Evolutionary conservation across 2,113 vertebrate species (phyloP).

Genomic region (Oryzias celebensis): DNA sequence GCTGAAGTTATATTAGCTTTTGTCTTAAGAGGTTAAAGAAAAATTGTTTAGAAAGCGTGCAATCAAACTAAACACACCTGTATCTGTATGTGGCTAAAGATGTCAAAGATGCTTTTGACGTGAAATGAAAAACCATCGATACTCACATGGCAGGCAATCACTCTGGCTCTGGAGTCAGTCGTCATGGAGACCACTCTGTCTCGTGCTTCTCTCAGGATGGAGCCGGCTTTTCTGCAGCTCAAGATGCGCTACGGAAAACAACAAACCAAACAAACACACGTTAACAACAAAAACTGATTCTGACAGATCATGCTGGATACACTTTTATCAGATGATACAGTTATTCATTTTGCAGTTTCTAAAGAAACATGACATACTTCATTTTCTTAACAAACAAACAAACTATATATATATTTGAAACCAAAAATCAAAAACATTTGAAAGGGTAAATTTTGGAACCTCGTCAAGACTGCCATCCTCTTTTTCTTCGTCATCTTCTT

Average conservation of each 20-base stretch:
- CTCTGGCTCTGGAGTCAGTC: constrained; percentile 78
- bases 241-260: constrained; percentile 81
- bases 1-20: too few relatives aligned
- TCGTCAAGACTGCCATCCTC: constrained; percentile 81
- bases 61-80: too few relatives aligned
- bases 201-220: constrained; percentile 88
- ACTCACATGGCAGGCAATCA: constrained; percentile 94
- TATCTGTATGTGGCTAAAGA: too few relatives aligned
- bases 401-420: too few relatives aligned
- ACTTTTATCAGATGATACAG: too few relatives aligned
- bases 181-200: constrained; percentile 86
- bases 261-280: not conserved
- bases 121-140: not conserved
- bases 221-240: constrained; percentile 86
- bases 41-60: too few relatives aligned
- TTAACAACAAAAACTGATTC: too few relatives aligned
- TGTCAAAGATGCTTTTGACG: too few relatives aligned
- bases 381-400: too few relatives aligned
- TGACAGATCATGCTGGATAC: not conserved
- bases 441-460: constrained; percentile 63
- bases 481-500: constrained; percentile 61
- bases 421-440: not conserved
- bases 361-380: too few relatives aligned
- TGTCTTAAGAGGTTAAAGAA: too few relatives aligned
- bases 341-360: too few relatives aligned